Evolutionary conservation across 2,113 vertebrate species (phyloP), one percentile per base, ranked within the genome.

Genomic region (Asarcornis scutulata): DNA sequence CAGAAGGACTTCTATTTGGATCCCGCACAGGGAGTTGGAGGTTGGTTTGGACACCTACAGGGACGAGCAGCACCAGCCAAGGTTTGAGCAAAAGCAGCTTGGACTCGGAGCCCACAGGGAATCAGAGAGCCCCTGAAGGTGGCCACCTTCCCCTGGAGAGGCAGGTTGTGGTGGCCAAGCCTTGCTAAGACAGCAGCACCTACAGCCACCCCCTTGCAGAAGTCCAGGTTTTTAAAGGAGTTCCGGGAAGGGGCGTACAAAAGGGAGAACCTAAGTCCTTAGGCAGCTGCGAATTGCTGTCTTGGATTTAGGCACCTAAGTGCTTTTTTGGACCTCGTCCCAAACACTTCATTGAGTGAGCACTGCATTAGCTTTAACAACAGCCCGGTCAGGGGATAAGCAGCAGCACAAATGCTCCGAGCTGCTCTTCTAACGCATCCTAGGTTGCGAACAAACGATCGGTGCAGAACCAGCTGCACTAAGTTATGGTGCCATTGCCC

Each of bases 341-440:
- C 86, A 93, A 97, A 95, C 86, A 96, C 95, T 89, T 96, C 92
- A 93, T 95, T 97, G 83, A 88, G 69, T 48, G 89, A 95, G 90
- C 90, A 80, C 69, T 94, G 86, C 86, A 83, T 76, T 95, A 56
- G 38, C 55, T 74, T 74, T 74, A 92, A 87, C 84, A 89, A 79
- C 71, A 95, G 83, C 83, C 77, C 69, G 78, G 83, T 12, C 76
- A 32, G 62, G 79, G 92, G 74, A 92, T 82, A 94, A 93, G 86
- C 83, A 95, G 76, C 93, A 91, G 66, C 67, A 95, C 66, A 94
- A 95, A 82, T 72, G 36, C 86, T 97, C 69, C 88, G 89, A 93
- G 55, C 48, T 83, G 67, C 58, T 86, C 62, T 89, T 90, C 76
- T 59, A 87, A 84, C 76, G 91, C 67, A 78, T 86, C 66, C 63